Percentiles rank a stretch among this genome's conserved stretches.
phyloP scores from a whole-genome alignment of 2,113 vertebrate species.

The Albula goreensis region DNA sequence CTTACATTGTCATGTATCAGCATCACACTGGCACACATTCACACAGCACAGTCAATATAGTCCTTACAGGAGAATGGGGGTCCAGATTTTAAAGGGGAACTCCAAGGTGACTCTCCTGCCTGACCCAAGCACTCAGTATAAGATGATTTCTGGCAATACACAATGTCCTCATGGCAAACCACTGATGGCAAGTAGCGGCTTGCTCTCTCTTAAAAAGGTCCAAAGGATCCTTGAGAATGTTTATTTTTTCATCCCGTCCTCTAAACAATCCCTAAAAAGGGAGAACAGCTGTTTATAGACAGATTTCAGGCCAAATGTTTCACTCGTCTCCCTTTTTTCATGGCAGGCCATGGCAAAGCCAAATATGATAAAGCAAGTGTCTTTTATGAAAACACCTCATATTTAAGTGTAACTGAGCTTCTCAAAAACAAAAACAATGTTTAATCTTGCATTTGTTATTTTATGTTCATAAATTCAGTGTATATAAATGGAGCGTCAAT shows the following conservation, averaged over 20 bases:
- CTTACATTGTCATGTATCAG: not conserved
- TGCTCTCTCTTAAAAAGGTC: constrained; percentile 60
- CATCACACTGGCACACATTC: not conserved
- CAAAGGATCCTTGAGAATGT: constrained; percentile 69
- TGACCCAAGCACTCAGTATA: constrained; percentile 45
- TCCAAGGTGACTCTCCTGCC: constrained; percentile 42
- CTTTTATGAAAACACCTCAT: constrained; percentile 42
- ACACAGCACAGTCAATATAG: not conserved
- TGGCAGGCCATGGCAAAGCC: constrained; percentile 42
- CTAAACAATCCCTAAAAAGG: constrained; percentile 84
- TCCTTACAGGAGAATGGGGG: not conserved
- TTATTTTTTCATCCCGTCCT: constrained; percentile 75
- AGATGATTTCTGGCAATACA: constrained; percentile 38
- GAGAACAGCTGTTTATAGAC: constrained; percentile 75
- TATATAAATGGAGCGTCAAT: not conserved
- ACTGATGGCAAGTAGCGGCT: constrained; percentile 57
- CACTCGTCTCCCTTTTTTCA: constrained; percentile 48
- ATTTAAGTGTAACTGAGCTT: constrained; percentile 28
- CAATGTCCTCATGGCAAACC: constrained; percentile 35
- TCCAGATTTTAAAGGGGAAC: constrained; percentile 13
- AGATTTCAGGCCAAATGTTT: constrained; percentile 71
- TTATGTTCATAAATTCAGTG: not conserved
- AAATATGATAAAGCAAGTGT: constrained; percentile 47
- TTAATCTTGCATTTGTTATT: too few species aligned
- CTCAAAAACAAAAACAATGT: not conserved